Base-by-base conservation (phyloP, 2,888 invertebrate genomes). In the Machimus atricapillus region DNA sequence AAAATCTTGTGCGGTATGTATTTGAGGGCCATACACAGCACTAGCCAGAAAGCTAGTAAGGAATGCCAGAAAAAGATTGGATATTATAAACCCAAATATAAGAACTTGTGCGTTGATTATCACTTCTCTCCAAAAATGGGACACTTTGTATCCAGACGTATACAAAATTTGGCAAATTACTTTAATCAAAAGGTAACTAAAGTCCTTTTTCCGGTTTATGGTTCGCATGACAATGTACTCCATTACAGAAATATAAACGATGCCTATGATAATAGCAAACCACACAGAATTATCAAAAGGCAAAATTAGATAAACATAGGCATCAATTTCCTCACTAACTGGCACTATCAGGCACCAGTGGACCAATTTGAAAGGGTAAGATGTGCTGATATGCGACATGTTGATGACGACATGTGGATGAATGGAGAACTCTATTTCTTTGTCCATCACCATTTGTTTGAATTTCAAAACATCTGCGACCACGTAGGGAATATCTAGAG, bases 21-120 rank as follows among this genome's bases (percentile, higher is more conserved):
- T 88, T 34, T 89, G 90, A 0, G 87, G 88, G 4, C 88, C 86
- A 52, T 89, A 89, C 5, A 90, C 89, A 0, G 89, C 85, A 16
- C 89, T 89, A 9, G 90, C 89, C 16, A 90, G 83, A 79, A 89
- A 90, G 56, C 90, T 90, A 12, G 90, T 90, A 40, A 90, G 86
- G 7, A 88, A 89, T 9, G 90, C 90, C 43, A 90, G 86, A 87
- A 90, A 90, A 19, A 90, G 78, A 87, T 90, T 90, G 2, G 90
- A 89, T 16, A 90, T 85, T 82, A 90, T 90, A 81, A 90, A 90
- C 4, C 90, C 90, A 23, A 90, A 81, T 7, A 87, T 34, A 5
- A 90, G 88, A 16, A 89, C 79, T 8, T 88, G 88, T 5, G 52
- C 31, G 19, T 82, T 66, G 5, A 82, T 82, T 5, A 19, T 9